phyloP scores from a whole-genome alignment of 2,888 invertebrate genomes.

The Subacronicta megacephala region DNA sequence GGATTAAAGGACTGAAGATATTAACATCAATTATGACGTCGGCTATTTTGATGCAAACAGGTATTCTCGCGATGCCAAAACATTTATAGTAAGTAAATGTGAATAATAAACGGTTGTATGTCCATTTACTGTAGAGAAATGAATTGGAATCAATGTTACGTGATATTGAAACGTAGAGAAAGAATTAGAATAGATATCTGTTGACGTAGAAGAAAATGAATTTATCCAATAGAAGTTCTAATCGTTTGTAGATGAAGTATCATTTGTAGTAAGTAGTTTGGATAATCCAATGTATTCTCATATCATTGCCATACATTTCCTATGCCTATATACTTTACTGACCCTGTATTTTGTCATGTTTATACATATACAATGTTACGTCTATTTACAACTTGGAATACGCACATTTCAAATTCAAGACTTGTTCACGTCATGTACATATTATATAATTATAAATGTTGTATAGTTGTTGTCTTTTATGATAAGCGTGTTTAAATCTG shows the following conservation, averaged over 20 bases:
- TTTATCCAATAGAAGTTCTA: constrained; percentile 72
- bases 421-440: constrained; percentile 81
- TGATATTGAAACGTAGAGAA: constrained; percentile 65
- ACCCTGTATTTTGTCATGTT: constrained; percentile 50
- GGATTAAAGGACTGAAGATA: constrained; percentile 62
- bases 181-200: constrained; percentile 64
- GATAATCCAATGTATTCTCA: constrained; percentile 54
- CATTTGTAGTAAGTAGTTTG: constrained; percentile 56
- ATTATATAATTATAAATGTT: constrained; percentile 73
- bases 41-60: constrained; percentile 53
- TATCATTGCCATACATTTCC: constrained; percentile 62
- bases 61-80: constrained; percentile 84
- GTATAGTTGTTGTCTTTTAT: constrained; percentile 79
- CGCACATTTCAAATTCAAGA: constrained; percentile 88
- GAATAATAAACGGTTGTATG: constrained; percentile 82
- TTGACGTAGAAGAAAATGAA: constrained; percentile 76
- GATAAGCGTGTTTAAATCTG: constrained; percentile 56
- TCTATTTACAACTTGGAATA: constrained; percentile 60
- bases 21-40: constrained; percentile 60
- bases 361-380: constrained; percentile 59
- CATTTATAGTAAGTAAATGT: constrained; percentile 71
- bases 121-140: constrained; percentile 86
- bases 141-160: constrained; percentile 71
- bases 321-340: constrained; percentile 51
- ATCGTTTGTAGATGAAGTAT: constrained; percentile 64